Conservation (phyloP, 1,140 invertebrate genomes). For the Conus ventricosus region DNA sequence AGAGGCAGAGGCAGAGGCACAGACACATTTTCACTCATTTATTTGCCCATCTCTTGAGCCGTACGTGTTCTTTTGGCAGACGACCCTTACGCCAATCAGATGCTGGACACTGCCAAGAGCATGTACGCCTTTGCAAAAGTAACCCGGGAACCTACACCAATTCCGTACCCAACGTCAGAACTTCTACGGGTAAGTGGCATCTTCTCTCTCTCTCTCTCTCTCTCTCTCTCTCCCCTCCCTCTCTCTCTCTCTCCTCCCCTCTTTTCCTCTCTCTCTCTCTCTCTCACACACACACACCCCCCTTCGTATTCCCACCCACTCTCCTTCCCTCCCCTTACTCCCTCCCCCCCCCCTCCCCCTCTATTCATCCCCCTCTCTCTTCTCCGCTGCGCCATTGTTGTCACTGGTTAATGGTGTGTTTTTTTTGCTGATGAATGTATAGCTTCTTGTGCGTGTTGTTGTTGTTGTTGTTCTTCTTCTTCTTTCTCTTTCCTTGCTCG, state of each 20-base stretch:
- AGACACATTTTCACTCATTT: too few species aligned
- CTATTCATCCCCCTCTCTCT: neutral
- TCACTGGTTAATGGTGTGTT: too few species aligned
- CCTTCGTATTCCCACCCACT: too few species aligned
- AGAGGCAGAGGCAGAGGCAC: neutral
- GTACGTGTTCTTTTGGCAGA: conserved; percentile 59
- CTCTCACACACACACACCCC: too few species aligned
- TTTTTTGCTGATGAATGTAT: too few species aligned
- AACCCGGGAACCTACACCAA: conserved; percentile 68
- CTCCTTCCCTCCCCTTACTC: neutral
- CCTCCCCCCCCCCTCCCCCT: neutral
- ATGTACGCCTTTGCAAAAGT: conserved; percentile 79
- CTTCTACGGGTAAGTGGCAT: conserved; percentile 24
- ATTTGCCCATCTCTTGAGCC: too few species aligned
- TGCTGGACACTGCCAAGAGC: conserved; percentile 77
- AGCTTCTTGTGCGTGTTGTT: too few species aligned
- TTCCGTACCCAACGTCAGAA: conserved; percentile 4
- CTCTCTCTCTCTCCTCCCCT: neutral
- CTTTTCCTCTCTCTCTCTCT: neutral
- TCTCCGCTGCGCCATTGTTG: too few species aligned
- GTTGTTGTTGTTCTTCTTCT: too few species aligned
- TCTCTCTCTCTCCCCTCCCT: neutral
- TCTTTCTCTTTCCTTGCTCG: too few species aligned
- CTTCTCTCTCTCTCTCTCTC: neutral
- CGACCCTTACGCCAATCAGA: conserved; percentile 75